phyloP scores from a whole-genome alignment of 2,888 invertebrate species.

The Hypsopygia costalis region DNA sequence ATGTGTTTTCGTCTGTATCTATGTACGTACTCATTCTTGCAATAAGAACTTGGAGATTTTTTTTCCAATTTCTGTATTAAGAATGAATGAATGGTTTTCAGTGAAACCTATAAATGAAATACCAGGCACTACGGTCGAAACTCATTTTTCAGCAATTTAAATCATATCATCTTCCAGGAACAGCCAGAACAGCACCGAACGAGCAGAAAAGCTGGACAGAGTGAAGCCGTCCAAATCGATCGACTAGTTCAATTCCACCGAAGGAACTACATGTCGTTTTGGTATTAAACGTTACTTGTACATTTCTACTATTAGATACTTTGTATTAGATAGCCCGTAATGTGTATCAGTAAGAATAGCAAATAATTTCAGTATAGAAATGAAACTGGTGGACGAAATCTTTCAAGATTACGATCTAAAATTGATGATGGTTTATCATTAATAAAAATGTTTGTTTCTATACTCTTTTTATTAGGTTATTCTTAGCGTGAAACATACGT shows the following conservation, averaged over 20 bases:
- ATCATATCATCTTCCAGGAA: conserved; percentile 50
- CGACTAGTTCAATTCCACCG: conserved; percentile 42
- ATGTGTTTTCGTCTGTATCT: too few relatives aligned
- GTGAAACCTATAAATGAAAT: too few relatives aligned
- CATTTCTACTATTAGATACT: conserved; percentile 54
- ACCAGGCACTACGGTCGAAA: too few relatives aligned
- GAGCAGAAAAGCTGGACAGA: conserved; percentile 51
- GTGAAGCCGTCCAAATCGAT: conserved; percentile 76
- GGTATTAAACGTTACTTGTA: conserved; percentile 35
- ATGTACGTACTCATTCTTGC: too few relatives aligned
- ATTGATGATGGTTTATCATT: too few relatives aligned
- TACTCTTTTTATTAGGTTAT: conserved; percentile 1
- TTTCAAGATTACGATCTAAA: too few relatives aligned
- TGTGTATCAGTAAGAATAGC: neutral
- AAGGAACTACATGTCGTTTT: conserved; percentile 24
- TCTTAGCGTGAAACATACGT: conserved; percentile 29
- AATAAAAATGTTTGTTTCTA: neutral
- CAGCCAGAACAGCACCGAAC: conserved; percentile 65
- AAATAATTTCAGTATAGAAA: too few relatives aligned
- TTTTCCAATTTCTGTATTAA: too few relatives aligned
- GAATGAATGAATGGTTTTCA: too few relatives aligned
- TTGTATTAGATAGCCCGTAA: conserved; percentile 38
- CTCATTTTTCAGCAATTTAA: too few relatives aligned
- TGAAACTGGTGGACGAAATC: too few relatives aligned
- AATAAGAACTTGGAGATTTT: too few relatives aligned